phyloP scores from a whole-genome alignment of 2,113 vertebrate genomes.

The Melanostigma gelatinosum region DNA sequence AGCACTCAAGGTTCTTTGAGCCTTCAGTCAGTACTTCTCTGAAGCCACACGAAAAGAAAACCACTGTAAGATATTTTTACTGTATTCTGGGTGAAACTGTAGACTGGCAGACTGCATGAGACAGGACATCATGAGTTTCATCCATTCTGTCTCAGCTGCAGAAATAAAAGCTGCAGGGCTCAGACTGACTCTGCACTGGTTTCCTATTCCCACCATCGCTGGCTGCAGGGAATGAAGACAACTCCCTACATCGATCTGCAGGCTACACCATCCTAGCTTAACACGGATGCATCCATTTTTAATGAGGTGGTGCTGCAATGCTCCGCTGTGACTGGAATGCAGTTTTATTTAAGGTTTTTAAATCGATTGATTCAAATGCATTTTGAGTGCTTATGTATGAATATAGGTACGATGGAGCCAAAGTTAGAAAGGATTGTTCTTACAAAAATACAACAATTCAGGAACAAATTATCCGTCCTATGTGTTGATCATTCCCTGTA shows the following conservation, averaged over 20 bases:
- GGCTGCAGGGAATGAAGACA: slow-evolving; percentile 29
- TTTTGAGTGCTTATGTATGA: not conserved
- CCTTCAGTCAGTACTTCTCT: not conserved
- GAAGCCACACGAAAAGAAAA: not conserved
- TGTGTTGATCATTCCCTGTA: not conserved
- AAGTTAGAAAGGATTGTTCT: not conserved
- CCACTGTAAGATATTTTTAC: not conserved
- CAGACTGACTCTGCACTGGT: not conserved
- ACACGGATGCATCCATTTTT: slow-evolving; percentile 70
- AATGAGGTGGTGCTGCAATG: slow-evolving; percentile 58
- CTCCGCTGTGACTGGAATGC: not conserved
- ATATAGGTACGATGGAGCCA: not conserved
- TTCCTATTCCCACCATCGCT: slow-evolving; percentile 23
- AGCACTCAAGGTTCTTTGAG: not conserved
- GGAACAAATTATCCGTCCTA: not conserved
- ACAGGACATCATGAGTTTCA: not conserved
- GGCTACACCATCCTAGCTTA: slow-evolving; percentile 41
- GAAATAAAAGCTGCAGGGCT: slow-evolving; percentile 35
- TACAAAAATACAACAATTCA: not conserved
- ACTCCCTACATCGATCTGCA: slow-evolving; percentile 54
- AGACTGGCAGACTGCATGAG: not conserved
- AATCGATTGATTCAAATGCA: slow-evolving; percentile 4
- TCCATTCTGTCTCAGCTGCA: slow-evolving; percentile 30
- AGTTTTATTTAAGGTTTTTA: slow-evolving; percentile 25
- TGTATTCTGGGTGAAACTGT: not conserved